Evolutionary conservation across 2,888 invertebrate species (phyloP).

Genomic region (Salticus scenicus): DNA sequence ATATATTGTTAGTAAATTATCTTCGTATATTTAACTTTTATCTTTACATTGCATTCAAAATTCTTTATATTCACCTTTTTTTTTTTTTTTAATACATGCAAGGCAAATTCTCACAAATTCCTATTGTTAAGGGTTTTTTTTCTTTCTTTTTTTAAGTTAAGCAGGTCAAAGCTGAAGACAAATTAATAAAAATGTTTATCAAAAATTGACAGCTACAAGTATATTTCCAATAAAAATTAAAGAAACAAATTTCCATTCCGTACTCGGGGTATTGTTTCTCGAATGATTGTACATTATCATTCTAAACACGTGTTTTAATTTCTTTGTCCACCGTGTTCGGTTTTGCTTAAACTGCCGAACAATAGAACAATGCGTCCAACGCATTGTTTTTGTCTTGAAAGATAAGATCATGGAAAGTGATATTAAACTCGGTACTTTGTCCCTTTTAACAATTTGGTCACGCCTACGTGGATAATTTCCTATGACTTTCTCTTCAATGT

Average conservation of each 20-base stretch:
- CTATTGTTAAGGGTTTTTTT: too few species aligned
- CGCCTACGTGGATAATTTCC: not conserved
- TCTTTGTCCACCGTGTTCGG: not conserved
- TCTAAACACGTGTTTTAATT: not conserved
- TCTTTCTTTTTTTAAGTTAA: too few species aligned
- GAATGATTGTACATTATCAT: not conserved
- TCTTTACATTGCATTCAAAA: too few species aligned
- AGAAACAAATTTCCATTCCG: not conserved
- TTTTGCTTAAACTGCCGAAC: slow-evolving; percentile 3
- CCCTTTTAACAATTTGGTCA: not conserved
- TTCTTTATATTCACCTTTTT: too few species aligned
- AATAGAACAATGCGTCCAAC: slow-evolving; percentile 6
- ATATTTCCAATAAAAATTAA: not conserved
- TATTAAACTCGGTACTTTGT: not conserved
- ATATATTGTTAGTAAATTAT: too few species aligned
- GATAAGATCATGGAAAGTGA: not conserved
- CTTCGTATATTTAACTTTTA: too few species aligned
- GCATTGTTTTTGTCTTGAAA: slow-evolving; percentile 7
- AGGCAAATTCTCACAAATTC: too few species aligned
- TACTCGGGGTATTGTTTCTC: not conserved
- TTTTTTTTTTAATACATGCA: too few species aligned
- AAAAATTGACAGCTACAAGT: too few species aligned
- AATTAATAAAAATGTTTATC: too few species aligned
- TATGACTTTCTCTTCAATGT: not conserved
- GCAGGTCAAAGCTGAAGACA: too few species aligned